phyloP scores from a whole-genome alignment of 1,140 invertebrate genomes.

The Sarcophaga peregrina region DNA sequence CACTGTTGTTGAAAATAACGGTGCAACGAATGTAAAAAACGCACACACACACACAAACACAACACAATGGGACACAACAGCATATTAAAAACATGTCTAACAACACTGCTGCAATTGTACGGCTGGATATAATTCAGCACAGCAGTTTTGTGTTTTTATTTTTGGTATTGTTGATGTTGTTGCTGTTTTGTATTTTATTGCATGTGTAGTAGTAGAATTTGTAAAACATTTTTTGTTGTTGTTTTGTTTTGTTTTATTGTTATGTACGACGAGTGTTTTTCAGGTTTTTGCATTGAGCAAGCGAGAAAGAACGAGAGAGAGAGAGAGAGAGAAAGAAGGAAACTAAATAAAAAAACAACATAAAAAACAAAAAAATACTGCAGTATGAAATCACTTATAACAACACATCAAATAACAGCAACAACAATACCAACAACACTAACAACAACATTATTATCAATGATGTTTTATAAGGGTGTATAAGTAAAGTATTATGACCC shows the following conservation, averaged over 20 bases:
- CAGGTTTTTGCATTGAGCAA: neutral
- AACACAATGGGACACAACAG: too few relatives aligned
- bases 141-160: too few relatives aligned
- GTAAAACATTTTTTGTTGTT: neutral
- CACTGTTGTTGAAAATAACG: too few relatives aligned
- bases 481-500: constrained; percentile 37
- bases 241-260: constrained; percentile 12
- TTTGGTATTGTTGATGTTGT: neutral
- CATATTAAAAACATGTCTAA: constrained; percentile 31
- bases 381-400: constrained; percentile 45
- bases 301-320: too few relatives aligned
- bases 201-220: too few relatives aligned
- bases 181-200: neutral
- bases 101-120: constrained; percentile 28
- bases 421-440: neutral
- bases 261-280: neutral
- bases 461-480: neutral
- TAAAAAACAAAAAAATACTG: constrained; percentile 30
- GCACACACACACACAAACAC: neutral
- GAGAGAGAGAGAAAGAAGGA: too few relatives aligned
- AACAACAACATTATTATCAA: neutral
- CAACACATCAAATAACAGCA: constrained; percentile 2
- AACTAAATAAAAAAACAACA: neutral
- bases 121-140: neutral
- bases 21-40: too few relatives aligned